A percentile compares a stretch with the other conserved stretches of the same genome.
Conservation (phyloP, 2,888 invertebrate species). For the Smittia aterrima region DNA sequence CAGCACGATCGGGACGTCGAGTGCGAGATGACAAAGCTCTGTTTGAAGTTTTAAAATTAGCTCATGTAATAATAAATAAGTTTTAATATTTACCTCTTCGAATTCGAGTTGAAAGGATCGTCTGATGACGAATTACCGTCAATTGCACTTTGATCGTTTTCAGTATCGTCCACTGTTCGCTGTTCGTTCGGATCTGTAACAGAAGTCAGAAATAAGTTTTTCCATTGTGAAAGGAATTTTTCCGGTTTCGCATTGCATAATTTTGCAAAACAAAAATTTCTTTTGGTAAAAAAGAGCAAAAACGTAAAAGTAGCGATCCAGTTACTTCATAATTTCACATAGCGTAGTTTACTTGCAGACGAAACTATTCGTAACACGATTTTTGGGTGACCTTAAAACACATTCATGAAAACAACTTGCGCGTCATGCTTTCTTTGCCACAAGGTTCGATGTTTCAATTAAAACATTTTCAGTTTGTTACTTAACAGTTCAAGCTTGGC, state of each 20-base stretch:
- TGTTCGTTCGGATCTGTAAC: not conserved
- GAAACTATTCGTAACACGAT: not conserved
- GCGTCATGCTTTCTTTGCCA: not conserved
- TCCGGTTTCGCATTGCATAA: not conserved
- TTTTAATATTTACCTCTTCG: slow-evolving; percentile 18
- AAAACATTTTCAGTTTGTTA: not conserved
- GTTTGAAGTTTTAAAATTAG: not conserved
- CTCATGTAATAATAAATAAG: not conserved
- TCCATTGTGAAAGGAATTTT: not conserved
- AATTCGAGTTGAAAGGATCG: not conserved
- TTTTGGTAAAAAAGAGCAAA: not conserved
- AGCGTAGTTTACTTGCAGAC: too few species aligned
- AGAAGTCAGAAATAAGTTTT: not conserved
- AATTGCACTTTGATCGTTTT: not conserved
- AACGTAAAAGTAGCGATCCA: not conserved
- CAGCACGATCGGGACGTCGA: slow-evolving; percentile 73
- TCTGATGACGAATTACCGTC: slow-evolving; percentile 13
- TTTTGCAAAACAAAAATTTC: too few species aligned
- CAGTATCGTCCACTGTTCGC: not conserved
- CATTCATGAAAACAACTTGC: not conserved
- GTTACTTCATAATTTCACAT: not conserved
- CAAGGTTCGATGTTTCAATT: too few species aligned
- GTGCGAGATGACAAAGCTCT: slow-evolving; percentile 47
- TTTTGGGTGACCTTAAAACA: not conserved
- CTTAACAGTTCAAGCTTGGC: not conserved